These are phyloP conservation scores for Oplegnathus fasciatus DNA, from an alignment of 2,113 vertebrate species.

Conservation along the genomic window DNA sequence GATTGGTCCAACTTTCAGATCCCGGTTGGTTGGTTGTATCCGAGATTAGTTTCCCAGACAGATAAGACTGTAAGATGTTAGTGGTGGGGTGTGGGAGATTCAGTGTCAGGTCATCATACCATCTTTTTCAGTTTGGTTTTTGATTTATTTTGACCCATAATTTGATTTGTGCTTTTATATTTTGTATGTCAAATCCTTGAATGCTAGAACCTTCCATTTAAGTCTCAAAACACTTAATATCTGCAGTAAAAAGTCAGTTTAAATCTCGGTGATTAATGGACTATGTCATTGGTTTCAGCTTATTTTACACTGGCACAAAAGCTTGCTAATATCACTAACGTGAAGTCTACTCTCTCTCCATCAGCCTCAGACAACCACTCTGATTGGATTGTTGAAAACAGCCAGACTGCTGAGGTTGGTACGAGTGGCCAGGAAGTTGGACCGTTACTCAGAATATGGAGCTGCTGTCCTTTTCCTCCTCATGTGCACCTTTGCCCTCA, in stretches of 20 bases:
- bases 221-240: background rate
- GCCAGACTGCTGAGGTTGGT: conserved; percentile 93
- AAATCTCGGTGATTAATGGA: background rate
- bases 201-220: background rate
- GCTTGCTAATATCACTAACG: background rate
- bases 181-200: no score
- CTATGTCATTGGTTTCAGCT: background rate
- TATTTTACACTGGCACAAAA: background rate
- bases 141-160: background rate
- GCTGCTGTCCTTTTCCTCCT: conserved; percentile 94
- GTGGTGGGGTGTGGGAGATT: background rate
- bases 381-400: conserved; percentile 96
- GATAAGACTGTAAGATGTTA: background rate
- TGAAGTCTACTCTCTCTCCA: background rate
- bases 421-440: conserved; percentile 93
- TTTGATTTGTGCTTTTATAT: background rate
- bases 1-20: background rate
- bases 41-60: background rate
- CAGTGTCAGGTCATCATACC: background rate
- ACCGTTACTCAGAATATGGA: conserved; percentile 95
- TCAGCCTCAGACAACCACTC: conserved; percentile 86
- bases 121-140: background rate
- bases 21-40: no score
- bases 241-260: background rate
- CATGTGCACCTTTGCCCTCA: conserved; percentile 96